Evolutionary conservation across 2,113 vertebrate species (phyloP).

Genomic region (Corydoras maculifer): DNA sequence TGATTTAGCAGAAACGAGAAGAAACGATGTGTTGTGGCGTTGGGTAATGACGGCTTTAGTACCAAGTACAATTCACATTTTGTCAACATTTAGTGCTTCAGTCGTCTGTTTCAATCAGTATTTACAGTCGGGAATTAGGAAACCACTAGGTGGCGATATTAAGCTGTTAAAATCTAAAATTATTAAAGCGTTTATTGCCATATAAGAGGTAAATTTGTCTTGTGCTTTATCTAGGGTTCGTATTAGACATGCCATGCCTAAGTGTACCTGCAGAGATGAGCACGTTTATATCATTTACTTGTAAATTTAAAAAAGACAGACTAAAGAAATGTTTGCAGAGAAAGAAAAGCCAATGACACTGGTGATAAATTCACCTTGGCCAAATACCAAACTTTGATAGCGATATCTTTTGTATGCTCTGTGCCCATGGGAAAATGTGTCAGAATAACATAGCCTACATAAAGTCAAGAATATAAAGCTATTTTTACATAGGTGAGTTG

Average conservation of each 20-base stretch:
- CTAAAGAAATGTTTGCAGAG: neutral
- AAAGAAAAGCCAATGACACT: neutral
- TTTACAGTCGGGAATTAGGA: neutral
- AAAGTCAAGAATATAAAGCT: constrained; percentile 26
- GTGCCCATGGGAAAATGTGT: constrained; percentile 21
- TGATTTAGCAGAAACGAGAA: neutral
- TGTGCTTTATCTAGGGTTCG: too few relatives aligned
- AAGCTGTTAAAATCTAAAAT: constrained; percentile 14
- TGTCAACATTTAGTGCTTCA: constrained; percentile 30
- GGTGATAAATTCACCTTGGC: neutral
- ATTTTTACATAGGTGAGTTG: constrained; percentile 26
- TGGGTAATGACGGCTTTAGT: neutral
- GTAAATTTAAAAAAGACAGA: too few relatives aligned
- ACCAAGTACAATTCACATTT: constrained; percentile 18
- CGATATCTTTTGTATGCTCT: constrained; percentile 11
- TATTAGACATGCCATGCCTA: too few relatives aligned
- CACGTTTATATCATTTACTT: neutral
- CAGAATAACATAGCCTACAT: neutral
- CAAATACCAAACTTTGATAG: neutral
- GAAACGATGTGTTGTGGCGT: neutral
- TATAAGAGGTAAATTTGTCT: constrained; percentile 14
- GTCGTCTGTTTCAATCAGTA: constrained; percentile 4
- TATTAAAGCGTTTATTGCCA: neutral
- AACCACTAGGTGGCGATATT: constrained; percentile 42
- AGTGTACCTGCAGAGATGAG: neutral